Conservation (phyloP, 2,888 invertebrate species). For the Caenorhabditis imperialis region DNA sequence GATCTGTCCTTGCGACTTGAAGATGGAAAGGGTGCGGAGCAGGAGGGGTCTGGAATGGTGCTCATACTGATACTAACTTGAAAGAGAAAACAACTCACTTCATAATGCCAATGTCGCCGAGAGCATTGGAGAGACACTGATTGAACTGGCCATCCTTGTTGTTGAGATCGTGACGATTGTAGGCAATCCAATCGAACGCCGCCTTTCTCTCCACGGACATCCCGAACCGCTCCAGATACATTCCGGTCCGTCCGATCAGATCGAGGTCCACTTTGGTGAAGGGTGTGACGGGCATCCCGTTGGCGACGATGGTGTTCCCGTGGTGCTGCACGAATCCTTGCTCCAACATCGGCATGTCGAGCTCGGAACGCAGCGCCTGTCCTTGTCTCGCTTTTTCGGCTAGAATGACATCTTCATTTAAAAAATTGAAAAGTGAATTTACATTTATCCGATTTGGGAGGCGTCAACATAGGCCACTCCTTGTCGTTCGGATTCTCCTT, state of each 20-base stretch:
- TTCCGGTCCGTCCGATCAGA: constrained; percentile 44
- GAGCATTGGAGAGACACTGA: constrained; percentile 21
- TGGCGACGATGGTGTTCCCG: constrained; percentile 6
- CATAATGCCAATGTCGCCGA: constrained; percentile 40
- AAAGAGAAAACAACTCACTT: constrained; percentile 20
- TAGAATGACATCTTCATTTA: not conserved
- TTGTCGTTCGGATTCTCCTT: not conserved
- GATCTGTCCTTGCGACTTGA: constrained; percentile 30
- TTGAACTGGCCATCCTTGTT: constrained; percentile 11
- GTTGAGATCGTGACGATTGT: constrained; percentile 42
- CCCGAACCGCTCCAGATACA: constrained; percentile 48
- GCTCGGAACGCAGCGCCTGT: constrained; percentile 13
- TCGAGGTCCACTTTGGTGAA: constrained; percentile 25
- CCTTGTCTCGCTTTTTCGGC: not conserved
- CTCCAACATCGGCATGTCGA: constrained; percentile 9
- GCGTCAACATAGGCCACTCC: constrained; percentile 2
- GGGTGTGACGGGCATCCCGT: not conserved
- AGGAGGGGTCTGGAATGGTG: constrained; percentile 29
- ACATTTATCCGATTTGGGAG: not conserved
- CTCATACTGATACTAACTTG: not conserved
- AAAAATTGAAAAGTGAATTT: too few relatives aligned
- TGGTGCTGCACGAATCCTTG: constrained; percentile 13
- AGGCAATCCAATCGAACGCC: constrained; percentile 50
- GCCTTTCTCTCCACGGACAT: constrained; percentile 27
- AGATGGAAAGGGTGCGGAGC: constrained; percentile 6